A percentile compares a stretch with the other conserved stretches of the same genome.
Conservation (phyloP, 2,797 vertebrate species). For the Trachops cirrhosus region DNA sequence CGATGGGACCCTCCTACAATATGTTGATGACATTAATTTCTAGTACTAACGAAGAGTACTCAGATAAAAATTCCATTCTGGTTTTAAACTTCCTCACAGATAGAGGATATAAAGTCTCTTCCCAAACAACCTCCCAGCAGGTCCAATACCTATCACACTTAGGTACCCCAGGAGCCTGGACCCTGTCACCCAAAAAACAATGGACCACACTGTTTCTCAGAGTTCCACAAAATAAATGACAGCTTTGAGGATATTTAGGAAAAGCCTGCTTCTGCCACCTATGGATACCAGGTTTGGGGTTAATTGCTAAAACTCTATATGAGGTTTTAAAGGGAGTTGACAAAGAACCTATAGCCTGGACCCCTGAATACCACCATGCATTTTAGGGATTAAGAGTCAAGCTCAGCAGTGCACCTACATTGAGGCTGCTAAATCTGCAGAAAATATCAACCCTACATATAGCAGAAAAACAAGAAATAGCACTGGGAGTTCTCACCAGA, state of each 20-base stretch:
- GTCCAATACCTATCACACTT: too few relatives aligned
- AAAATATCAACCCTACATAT: too few relatives aligned
- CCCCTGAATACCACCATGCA: neutral
- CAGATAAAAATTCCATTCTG: neutral
- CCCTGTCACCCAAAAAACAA: neutral
- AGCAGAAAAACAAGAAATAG: neutral
- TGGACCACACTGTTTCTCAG: too few relatives aligned
- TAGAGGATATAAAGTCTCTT: neutral
- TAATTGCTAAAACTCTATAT: neutral
- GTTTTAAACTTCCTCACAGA: neutral
- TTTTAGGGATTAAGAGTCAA: neutral
- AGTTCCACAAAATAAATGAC: neutral
- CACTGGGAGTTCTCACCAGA: neutral
- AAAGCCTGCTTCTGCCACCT: neutral
- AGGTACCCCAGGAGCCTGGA: neutral
- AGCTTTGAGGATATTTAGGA: accelerated
- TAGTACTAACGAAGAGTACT: neutral
- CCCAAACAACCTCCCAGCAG: neutral
- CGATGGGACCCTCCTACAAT: neutral
- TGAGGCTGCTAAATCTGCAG: neutral
- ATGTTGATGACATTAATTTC: neutral
- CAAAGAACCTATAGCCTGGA: too few relatives aligned
- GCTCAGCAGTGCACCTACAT: neutral
- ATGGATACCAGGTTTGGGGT: neutral
- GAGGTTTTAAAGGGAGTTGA: neutral